Conservation (phyloP, 2,888 invertebrate species). For the Agriotes lineatus region DNA sequence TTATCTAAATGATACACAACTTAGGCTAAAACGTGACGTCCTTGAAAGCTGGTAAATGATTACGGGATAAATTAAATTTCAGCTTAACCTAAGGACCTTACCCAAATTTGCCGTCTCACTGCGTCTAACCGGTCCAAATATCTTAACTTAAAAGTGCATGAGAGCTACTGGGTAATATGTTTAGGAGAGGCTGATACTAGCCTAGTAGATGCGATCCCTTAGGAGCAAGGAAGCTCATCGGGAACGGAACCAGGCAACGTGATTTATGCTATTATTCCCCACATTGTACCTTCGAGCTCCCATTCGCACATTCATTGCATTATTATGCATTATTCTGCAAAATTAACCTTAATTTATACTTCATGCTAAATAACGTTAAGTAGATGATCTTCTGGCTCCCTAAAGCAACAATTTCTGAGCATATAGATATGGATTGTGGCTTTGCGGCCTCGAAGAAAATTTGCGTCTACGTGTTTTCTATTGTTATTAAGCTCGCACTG, state of each 20-base stretch:
- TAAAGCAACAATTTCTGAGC: not conserved
- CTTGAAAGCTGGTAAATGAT: constrained; percentile 31
- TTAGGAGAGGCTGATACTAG: constrained; percentile 14
- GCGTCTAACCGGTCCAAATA: constrained; percentile 10
- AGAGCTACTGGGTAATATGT: not conserved
- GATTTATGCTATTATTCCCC: constrained; percentile 38
- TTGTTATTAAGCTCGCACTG: too few species aligned
- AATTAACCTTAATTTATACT: constrained; percentile 40
- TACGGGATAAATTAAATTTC: constrained; percentile 32
- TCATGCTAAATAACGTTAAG: constrained; percentile 30
- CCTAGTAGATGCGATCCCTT: constrained; percentile 20
- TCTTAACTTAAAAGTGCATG: not conserved
- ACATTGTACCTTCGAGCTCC: constrained; percentile 35
- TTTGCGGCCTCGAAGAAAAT: too few species aligned
- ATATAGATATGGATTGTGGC: too few species aligned
- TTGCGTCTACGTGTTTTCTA: too few species aligned
- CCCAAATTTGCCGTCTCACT: not conserved
- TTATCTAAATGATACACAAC: constrained; percentile 60
- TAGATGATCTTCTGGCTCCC: constrained; percentile 21
- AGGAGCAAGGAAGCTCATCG: constrained; percentile 26
- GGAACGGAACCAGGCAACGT: constrained; percentile 30
- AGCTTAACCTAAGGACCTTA: constrained; percentile 15
- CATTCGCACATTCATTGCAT: constrained; percentile 39
- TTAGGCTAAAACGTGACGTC: constrained; percentile 46
- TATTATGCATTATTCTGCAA: constrained; percentile 42